Evolutionary conservation across 2,888 invertebrate genomes (phyloP), one percentile per base, ranked within the genome.

Genomic region (Drosophila conformis): DNA sequence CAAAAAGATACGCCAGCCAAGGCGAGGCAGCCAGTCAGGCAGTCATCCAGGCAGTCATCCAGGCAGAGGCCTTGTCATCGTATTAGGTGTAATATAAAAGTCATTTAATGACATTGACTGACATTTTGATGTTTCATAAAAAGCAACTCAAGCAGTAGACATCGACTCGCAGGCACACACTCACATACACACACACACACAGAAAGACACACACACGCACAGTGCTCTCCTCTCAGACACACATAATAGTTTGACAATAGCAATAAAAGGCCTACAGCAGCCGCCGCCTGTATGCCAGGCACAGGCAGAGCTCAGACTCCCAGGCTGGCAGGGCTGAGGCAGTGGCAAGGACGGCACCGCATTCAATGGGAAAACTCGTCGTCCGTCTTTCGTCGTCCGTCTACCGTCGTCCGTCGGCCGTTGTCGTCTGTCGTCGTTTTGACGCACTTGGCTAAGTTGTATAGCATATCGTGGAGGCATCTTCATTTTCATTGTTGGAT

Each of bases 31-130:
- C 13, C 52, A 52, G 49, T 52, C 54, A 69, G 69, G 56, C 48
- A 69, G 72, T 46, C 60, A 21, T 58, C 52, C 54, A 69, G 69
- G 56, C 48, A 69, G 72, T 46, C 60, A 21, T 58, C 52, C 60
- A 54, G 76, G 71, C 84, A 61, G 79, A 87, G 87, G 89, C 89
- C 85, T 87, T 86, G 89, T 90, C 87, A 90, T 89, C 89, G 90
- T 87, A 87, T 89, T 89, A 91, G 91, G 91, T 89, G 89, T 89
- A 89, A 91, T 89, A 91, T 90, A 89, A 91, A 91, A 89, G 89
- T 90, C 91, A 89, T 89, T 91, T 91, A 89, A 89, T 89, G 89
- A 89, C 89, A 89, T 90, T 89, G 91, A 89, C 89, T 89, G 89
- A 89, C 89, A 89, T 91, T 89, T 89, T 89, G 91, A 89, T 89